phyloP scores from a whole-genome alignment of 1,140 invertebrate species.

The Drosophila sechellia region DNA sequence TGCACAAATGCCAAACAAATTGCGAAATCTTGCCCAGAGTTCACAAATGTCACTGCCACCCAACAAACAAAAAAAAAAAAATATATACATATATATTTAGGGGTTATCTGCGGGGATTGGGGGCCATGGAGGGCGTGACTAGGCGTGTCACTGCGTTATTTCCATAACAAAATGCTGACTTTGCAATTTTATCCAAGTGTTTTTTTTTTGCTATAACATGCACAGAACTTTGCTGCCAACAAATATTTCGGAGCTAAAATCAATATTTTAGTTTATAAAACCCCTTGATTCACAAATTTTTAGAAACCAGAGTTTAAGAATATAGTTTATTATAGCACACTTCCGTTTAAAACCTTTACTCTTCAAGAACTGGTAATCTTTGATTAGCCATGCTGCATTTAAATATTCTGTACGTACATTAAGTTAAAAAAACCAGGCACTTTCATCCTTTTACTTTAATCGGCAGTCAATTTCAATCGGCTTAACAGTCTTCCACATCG shows the following conservation, averaged over 20 bases:
- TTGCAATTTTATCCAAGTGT: constrained; percentile 9
- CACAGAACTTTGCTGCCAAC: background rate
- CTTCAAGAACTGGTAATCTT: too few species aligned
- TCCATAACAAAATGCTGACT: constrained; percentile 25
- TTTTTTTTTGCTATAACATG: background rate
- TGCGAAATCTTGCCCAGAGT: constrained; percentile 67
- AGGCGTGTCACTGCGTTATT: constrained; percentile 40
- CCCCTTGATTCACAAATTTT: too few species aligned
- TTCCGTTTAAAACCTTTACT: too few species aligned
- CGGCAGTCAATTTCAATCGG: constrained; percentile 2
- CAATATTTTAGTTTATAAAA: background rate
- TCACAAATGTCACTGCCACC: constrained; percentile 67
- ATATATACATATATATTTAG: constrained; percentile 1
- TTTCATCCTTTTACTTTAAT: background rate
- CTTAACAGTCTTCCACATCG: constrained; percentile 4
- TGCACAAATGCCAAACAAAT: constrained; percentile 51
- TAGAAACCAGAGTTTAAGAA: too few species aligned
- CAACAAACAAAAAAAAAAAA: background rate
- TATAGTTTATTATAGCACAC: too few species aligned
- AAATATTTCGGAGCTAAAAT: background rate
- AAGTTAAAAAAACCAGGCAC: background rate
- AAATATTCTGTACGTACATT: background rate
- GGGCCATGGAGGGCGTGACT: constrained; percentile 41
- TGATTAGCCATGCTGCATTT: too few species aligned
- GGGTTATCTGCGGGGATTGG: constrained; percentile 16